These are phyloP conservation scores for Mythimna pallens DNA, from an alignment of 2,888 invertebrate species.

Conservation along the genomic window DNA sequence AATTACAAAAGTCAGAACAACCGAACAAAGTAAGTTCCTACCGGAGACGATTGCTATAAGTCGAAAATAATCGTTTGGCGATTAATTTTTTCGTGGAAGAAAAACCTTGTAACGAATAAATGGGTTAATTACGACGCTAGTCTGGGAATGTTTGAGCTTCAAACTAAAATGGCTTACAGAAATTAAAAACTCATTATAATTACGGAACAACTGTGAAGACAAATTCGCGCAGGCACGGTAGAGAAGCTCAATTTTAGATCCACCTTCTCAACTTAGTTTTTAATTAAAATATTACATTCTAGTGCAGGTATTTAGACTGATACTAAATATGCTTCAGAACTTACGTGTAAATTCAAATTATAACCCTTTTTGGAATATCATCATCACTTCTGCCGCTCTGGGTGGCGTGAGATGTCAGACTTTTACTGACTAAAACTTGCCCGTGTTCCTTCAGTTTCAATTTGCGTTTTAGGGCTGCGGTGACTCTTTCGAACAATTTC, in stretches of 20 bases:
- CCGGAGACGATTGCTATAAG: conserved; percentile 39
- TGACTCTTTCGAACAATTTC: too few relatives aligned
- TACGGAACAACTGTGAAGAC: conserved; percentile 65
- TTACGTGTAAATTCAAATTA: too few relatives aligned
- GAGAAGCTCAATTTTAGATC: conserved; percentile 63
- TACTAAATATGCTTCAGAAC: too few relatives aligned
- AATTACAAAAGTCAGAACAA: conserved; percentile 20
- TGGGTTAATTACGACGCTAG: conserved; percentile 66
- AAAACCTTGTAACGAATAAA: conserved; percentile 62
- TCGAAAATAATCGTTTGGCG: conserved; percentile 55
- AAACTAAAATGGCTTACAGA: conserved; percentile 67
- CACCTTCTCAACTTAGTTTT: conserved; percentile 63
- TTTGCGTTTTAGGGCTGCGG: too few relatives aligned
- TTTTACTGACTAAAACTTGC: too few relatives aligned
- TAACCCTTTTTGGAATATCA: too few relatives aligned
- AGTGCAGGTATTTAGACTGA: neutral
- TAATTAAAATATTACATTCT: conserved; percentile 56
- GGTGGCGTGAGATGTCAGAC: too few relatives aligned
- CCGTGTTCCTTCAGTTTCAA: too few relatives aligned
- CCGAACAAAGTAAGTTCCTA: conserved; percentile 20
- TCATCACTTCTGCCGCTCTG: too few relatives aligned
- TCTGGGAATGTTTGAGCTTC: conserved; percentile 63
- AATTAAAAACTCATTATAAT: conserved; percentile 77
- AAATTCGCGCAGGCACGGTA: conserved; percentile 60
- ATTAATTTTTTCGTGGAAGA: conserved; percentile 52